Conservation (phyloP, 2,113 vertebrate species). For the Chrysemys picta region DNA sequence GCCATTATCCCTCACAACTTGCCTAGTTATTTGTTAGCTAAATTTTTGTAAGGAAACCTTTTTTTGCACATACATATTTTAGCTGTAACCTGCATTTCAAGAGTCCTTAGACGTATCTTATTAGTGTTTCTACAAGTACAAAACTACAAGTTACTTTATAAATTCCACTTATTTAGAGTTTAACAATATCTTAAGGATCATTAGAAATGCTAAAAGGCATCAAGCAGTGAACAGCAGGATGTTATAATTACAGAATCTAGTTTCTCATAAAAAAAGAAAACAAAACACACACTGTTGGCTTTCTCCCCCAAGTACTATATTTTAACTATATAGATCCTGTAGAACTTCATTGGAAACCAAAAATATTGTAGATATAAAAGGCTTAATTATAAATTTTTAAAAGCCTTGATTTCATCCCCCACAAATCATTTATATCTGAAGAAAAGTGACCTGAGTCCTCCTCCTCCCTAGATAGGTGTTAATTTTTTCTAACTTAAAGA, state of each 20-base stretch:
- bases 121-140: background rate
- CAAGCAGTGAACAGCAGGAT: background rate
- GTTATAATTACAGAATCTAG: background rate
- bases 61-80: background rate
- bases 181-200: background rate
- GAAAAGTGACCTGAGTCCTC: background rate
- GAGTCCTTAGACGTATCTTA: background rate
- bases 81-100: background rate
- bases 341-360: background rate
- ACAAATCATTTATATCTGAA: background rate
- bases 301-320: background rate
- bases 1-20: background rate
- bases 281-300: background rate
- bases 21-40: background rate
- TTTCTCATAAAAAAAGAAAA: background rate
- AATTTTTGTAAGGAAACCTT: background rate
- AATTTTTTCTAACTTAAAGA: background rate
- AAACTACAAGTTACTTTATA: background rate
- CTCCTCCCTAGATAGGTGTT: background rate
- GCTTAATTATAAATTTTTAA: background rate
- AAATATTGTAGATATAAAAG: background rate
- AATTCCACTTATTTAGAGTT: no score
- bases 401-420: background rate
- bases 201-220: background rate
- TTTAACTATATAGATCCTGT: background rate